Evolutionary conservation across 2,797 vertebrate genomes (phyloP), one percentile per base, ranked within the genome.

Genomic region (Fistularia commersonii): DNA sequence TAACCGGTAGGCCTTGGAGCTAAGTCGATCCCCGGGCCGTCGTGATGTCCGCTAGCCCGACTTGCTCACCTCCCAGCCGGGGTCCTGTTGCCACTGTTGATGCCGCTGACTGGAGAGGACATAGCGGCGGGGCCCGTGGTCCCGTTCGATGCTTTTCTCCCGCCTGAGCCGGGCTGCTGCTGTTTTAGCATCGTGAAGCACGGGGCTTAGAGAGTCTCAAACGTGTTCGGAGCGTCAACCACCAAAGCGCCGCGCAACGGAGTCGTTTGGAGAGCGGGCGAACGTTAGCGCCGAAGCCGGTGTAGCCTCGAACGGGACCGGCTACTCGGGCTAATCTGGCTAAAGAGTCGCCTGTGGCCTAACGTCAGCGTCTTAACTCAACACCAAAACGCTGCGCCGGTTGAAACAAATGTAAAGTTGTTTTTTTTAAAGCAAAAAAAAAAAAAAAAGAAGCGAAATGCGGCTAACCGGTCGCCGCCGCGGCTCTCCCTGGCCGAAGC

Each of bases 111-210:
- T 57, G 91, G 78, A 39, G 90, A 86, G 67, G 91, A 87, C 87
- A 91, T 85, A 46, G 83, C 81, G 48, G 77, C 63, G 61, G 88
- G 87, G 73, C 86, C 89, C 59, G 89, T 81, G 54, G 89, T 91
- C 64, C 91, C 90, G 74, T 92, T 92, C 14, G 91, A 87, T 39
- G 91, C 77, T 71, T 91, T 92, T 58, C 90, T 89, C 77, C 91
- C 91, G 72, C 88, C 82, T 45, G 89, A 88, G 69, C 87, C 86
- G 77, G 89, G 67, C 76, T 89, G 89, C 68, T 87, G 89, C 74
- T 85, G 86, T 83, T 90, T 89, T 76, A 89, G 82, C 89, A 90
- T 90, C 61, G 77, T 64, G 74, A 77, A 81, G 75, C 75, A 82
- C 79, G 64, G 69, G 53, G 66, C 71, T 80, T 61, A 61, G 58